Evolutionary conservation across 2,113 vertebrate species (phyloP).

Genomic region (Neotoma lepida): DNA sequence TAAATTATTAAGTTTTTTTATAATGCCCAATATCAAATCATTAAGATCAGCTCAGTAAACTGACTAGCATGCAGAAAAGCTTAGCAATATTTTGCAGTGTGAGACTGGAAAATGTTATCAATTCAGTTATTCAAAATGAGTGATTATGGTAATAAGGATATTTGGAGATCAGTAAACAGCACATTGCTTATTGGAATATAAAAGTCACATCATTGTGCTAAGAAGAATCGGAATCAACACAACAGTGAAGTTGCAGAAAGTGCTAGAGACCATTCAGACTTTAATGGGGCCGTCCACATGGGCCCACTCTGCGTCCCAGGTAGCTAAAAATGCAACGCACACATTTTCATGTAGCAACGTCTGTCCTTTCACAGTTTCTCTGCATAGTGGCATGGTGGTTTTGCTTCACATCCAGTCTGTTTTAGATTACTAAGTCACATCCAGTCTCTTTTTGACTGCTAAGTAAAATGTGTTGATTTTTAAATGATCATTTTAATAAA

Average conservation of each 20-base stretch:
- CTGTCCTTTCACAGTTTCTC: background rate
- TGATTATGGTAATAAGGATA: background rate
- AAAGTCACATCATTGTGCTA: background rate
- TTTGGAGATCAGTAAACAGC: background rate
- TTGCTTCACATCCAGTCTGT: background rate
- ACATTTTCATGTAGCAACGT: background rate
- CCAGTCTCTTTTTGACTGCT: background rate
- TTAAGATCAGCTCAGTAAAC: background rate
- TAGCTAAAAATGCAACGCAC: background rate
- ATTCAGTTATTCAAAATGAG: background rate
- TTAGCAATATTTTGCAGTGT: background rate
- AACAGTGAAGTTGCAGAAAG: background rate
- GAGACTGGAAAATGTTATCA: background rate
- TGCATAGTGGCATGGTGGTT: background rate
- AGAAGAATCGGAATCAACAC: background rate
- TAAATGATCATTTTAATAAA: background rate
- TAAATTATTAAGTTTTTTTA: background rate
- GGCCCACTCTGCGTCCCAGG: background rate
- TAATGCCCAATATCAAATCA: background rate
- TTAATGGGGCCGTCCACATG: background rate
- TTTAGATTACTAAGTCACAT: too few species aligned
- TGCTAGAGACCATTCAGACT: background rate
- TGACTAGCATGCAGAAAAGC: background rate
- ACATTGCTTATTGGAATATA: background rate
- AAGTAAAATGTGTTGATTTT: background rate